phyloP scores from a whole-genome alignment of 2,797 vertebrate species.

The Melanotaenia pygmaea region DNA sequence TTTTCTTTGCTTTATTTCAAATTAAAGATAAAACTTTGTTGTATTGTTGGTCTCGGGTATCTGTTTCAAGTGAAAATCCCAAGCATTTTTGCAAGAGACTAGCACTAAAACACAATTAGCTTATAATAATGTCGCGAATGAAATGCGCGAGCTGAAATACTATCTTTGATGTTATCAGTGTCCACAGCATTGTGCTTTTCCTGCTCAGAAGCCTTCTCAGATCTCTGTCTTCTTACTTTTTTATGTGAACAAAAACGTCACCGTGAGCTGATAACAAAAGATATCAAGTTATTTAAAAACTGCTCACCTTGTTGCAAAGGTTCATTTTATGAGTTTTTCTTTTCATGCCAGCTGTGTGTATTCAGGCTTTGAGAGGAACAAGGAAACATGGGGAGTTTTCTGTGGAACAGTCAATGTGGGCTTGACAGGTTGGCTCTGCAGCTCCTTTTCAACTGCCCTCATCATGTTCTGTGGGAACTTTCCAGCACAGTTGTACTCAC shows the following conservation, averaged over 20 bases:
- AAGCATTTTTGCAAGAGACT: too few relatives aligned
- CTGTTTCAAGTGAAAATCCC: too few relatives aligned
- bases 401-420: slow-evolving; percentile 47
- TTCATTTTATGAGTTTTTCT: neutral
- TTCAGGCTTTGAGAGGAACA: slow-evolving; percentile 24
- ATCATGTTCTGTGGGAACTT: slow-evolving; percentile 67
- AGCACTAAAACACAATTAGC: too few relatives aligned
- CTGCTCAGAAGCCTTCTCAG: neutral
- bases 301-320: slow-evolving; percentile 2
- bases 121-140: too few relatives aligned
- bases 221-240: neutral
- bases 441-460: slow-evolving; percentile 62
- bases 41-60: too few relatives aligned
- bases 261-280: neutral
- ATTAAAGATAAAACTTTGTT: too few relatives aligned
- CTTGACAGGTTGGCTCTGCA: slow-evolving; percentile 37
- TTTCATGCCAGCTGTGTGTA: slow-evolving; percentile 13
- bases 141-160: neutral
- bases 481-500: slow-evolving; percentile 54
- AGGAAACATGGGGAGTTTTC: slow-evolving; percentile 29
- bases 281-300: slow-evolving; percentile 7
- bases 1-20: too few relatives aligned
- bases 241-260: neutral
- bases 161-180: neutral
- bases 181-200: neutral